phyloP scores from a whole-genome alignment of 2,113 vertebrate genomes.

The Mesitornis unicolor region DNA sequence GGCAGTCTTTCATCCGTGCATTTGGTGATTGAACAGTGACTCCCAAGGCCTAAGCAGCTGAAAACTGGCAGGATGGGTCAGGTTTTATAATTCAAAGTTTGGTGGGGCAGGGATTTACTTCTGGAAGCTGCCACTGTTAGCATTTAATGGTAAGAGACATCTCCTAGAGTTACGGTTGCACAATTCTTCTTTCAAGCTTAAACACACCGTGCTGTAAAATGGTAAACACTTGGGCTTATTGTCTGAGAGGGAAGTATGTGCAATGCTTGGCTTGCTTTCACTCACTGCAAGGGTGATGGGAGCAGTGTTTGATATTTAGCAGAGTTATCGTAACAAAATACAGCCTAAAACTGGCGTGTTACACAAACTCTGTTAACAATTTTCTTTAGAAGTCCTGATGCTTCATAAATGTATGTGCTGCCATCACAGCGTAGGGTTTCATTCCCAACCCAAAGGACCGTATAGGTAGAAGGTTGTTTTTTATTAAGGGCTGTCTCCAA shows the following conservation, averaged over 20 bases:
- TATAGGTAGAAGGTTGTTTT: background rate
- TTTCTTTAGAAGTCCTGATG: background rate
- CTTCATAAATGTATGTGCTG: background rate
- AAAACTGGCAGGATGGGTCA: background rate
- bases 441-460: background rate
- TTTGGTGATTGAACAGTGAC: background rate
- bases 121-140: background rate
- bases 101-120: background rate
- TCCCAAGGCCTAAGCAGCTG: background rate
- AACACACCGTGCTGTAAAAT: background rate
- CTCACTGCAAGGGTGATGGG: background rate
- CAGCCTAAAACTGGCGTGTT: background rate
- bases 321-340: background rate
- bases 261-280: background rate
- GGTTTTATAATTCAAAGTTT: background rate
- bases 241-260: background rate
- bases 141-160: background rate
- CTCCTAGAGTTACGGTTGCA: background rate
- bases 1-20: background rate
- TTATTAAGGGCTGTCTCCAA: background rate
- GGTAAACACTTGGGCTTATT: background rate
- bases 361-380: fast-evolving
- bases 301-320: background rate
- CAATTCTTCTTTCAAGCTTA: background rate
- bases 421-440: background rate